Conservation (phyloP, 2,797 vertebrate genomes). For the Danio tinwini region DNA sequence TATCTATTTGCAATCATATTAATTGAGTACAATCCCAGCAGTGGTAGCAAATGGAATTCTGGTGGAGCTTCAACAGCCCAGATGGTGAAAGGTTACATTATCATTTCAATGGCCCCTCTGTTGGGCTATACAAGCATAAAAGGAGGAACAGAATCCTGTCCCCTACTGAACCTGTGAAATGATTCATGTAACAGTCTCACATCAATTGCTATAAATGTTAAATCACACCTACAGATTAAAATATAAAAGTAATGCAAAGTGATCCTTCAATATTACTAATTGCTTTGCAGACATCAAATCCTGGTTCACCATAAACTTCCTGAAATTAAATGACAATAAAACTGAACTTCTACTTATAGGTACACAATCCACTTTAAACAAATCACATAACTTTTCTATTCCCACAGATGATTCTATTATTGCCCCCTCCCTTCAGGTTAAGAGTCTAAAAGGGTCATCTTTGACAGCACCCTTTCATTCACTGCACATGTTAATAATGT, state of each 20-base stretch:
- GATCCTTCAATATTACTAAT: too few species aligned
- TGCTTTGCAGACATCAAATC: too few species aligned
- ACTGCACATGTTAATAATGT: too few species aligned
- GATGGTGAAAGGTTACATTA: conserved; percentile 67
- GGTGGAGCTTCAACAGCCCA: conserved; percentile 55
- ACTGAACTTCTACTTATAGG: too few species aligned
- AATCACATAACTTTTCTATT: too few species aligned
- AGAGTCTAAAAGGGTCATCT: too few species aligned
- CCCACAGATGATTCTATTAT: too few species aligned
- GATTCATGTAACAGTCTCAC: conserved; percentile 40
- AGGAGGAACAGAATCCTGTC: conserved; percentile 45
- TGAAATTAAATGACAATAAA: too few species aligned
- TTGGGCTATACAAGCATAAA: conserved; percentile 46
- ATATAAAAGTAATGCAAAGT: neutral
- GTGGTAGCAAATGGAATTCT: conserved; percentile 32
- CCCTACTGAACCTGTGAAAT: conserved; percentile 36
- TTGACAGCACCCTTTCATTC: too few species aligned
- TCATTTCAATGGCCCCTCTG: conserved; percentile 63
- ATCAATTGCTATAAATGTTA: conserved; percentile 13
- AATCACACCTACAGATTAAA: neutral
- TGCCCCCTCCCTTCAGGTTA: too few species aligned
- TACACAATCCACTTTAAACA: too few species aligned
- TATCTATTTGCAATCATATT: conserved; percentile 7
- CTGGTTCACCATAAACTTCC: too few species aligned
- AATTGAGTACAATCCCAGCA: conserved; percentile 47